Evolutionary conservation across 2,888 invertebrate genomes (phyloP).

Genomic region (Tetropium fuscum): DNA sequence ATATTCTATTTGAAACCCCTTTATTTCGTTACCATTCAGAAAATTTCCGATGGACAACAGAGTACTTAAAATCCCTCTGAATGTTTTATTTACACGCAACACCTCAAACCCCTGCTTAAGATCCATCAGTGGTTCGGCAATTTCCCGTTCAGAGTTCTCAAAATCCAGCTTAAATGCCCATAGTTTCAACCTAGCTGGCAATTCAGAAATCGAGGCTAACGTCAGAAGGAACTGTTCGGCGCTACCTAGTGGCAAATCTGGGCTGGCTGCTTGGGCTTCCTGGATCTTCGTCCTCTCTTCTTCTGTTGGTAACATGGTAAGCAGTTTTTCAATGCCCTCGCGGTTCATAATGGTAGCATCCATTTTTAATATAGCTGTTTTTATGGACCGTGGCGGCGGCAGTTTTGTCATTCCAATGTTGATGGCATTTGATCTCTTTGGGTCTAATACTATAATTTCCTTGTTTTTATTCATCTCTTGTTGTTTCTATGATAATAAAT

Average conservation of each 20-base stretch:
- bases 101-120: conserved; percentile 96
- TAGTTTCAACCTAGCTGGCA: conserved; percentile 91
- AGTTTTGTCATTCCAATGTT: conserved; percentile 99
- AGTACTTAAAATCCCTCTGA: conserved; percentile 93
- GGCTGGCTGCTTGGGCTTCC: conserved; percentile 93
- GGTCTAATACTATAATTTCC: conserved; percentile 94
- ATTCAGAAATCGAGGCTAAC: conserved; percentile 94
- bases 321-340: conserved; percentile 97
- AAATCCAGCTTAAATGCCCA: conserved; percentile 99
- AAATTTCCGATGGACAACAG: conserved; percentile 96
- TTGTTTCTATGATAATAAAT: conserved; percentile 73
- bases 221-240: conserved; percentile 99
- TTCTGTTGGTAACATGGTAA: conserved; percentile 97
- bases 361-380: conserved; percentile 99
- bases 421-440: conserved; percentile 98
- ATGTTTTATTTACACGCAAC: conserved; percentile 91
- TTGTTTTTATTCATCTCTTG: conserved; percentile 88
- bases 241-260: conserved; percentile 91
- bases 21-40: conserved; percentile 91
- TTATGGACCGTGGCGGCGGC: conserved; percentile 97
- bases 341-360: conserved; percentile 97
- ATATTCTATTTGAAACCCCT: conserved; percentile 98
- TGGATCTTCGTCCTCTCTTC: conserved; percentile 95
- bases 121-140: conserved; percentile 99
- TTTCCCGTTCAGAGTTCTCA: conserved; percentile 97